Percentiles rank a stretch among this genome's conserved stretches.
These are phyloP conservation scores for Scomber japonicus DNA, from an alignment of 2,113 vertebrate genomes.

Conservation along the genomic window DNA sequence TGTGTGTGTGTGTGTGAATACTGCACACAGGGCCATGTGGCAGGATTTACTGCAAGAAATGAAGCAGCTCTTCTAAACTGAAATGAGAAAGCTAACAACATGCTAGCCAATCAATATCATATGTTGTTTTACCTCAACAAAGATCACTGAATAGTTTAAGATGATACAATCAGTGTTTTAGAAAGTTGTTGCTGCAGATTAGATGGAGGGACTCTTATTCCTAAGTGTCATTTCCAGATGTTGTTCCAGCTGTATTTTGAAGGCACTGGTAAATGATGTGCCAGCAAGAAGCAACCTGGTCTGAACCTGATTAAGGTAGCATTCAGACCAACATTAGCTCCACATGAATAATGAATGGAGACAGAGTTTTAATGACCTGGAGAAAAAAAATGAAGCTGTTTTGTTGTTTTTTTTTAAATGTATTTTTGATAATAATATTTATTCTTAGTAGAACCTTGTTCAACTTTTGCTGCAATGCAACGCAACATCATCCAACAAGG, in stretches of 20 bases:
- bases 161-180: constrained; percentile 14
- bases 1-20: constrained; percentile 58
- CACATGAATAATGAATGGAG: too few relatives aligned
- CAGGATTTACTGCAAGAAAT: constrained; percentile 26
- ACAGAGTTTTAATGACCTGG: too few relatives aligned
- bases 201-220: neutral
- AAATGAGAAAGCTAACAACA: constrained; percentile 9
- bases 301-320: too few relatives aligned
- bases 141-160: neutral
- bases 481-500: too few relatives aligned
- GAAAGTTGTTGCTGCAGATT: constrained; percentile 2
- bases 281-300: constrained; percentile 5
- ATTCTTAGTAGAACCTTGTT: too few relatives aligned
- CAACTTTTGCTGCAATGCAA: too few relatives aligned
- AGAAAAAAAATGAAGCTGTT: neutral
- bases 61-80: constrained; percentile 22
- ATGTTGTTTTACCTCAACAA: neutral
- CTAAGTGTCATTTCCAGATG: constrained; percentile 4
- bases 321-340: too few relatives aligned
- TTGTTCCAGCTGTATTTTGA: constrained; percentile 20
- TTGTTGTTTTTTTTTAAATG: too few relatives aligned
- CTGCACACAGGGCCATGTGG: constrained; percentile 18
- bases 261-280: neutral
- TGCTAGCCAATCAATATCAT: neutral
- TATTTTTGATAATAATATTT: too few relatives aligned